Percentiles rank a stretch among this genome's conserved stretches.
Evolutionary conservation across 2,888 invertebrate genomes (phyloP).

Genomic region (Melanargia galathea): DNA sequence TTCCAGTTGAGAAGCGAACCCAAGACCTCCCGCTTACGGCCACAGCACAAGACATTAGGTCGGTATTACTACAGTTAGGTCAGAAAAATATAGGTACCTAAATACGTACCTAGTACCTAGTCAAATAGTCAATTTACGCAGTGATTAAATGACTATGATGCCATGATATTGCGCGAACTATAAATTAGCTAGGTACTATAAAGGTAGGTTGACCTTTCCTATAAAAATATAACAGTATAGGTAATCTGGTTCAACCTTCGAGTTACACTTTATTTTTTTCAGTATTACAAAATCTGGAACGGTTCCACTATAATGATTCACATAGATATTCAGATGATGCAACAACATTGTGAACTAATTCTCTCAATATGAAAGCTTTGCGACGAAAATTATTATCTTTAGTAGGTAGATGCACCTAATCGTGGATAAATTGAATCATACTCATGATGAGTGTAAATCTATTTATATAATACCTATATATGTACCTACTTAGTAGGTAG

Average conservation of each 20-base stretch:
- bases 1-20: no score
- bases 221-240: not conserved
- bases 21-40: no score
- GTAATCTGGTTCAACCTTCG: not conserved
- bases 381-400: conserved; percentile 46
- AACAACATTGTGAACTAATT: conserved; percentile 54
- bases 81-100: no score
- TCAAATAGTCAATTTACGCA: not conserved
- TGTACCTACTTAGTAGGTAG: no score
- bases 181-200: no score
- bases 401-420: conserved; percentile 42
- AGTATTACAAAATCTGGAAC: conserved; percentile 36
- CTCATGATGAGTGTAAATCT: not conserved
- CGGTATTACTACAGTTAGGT: no score
- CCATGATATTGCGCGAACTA: no score
- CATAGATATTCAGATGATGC: conserved; percentile 66
- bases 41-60: no score
- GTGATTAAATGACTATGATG: not conserved
- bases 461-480: not conserved
- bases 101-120: no score
- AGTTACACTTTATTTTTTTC: not conserved
- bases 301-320: conserved; percentile 69
- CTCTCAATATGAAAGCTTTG: conserved; percentile 47
- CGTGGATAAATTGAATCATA: conserved; percentile 36
- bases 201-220: not conserved